Evolutionary conservation across 2,113 vertebrate species (phyloP).

Genomic region (Sylvietta virens): DNA sequence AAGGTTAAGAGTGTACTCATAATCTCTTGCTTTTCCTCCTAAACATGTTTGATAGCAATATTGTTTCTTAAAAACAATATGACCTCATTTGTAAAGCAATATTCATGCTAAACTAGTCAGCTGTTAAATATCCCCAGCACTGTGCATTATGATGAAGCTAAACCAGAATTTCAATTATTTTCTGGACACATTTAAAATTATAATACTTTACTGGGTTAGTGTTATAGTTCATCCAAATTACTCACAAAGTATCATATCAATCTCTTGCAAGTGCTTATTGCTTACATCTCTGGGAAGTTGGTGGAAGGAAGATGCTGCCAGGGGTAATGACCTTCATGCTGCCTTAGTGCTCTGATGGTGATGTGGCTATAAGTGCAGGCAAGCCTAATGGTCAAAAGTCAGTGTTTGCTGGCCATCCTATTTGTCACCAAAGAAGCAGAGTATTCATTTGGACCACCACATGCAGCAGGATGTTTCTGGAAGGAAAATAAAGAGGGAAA

Average conservation of each 20-base stretch:
- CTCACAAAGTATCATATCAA: conserved; percentile 78
- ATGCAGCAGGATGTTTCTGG: background rate
- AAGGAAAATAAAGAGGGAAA: background rate
- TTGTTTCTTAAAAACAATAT: conserved; percentile 83
- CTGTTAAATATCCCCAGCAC: conserved; percentile 78
- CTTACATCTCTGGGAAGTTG: conserved; percentile 70
- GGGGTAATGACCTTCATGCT: conserved; percentile 73
- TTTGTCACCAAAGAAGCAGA: conserved; percentile 36
- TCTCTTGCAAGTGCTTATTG: conserved; percentile 73
- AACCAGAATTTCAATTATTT: conserved; percentile 86
- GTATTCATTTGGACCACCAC: background rate
- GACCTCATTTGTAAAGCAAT: conserved; percentile 84
- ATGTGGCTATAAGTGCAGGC: background rate
- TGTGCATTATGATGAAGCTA: conserved; percentile 78
- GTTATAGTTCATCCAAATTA: conserved; percentile 82
- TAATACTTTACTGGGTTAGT: conserved; percentile 79
- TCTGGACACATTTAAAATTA: conserved; percentile 86
- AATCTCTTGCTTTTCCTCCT: conserved; percentile 70
- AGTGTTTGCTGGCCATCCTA: background rate
- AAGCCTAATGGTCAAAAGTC: conserved; percentile 32
- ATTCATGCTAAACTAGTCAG: conserved; percentile 81
- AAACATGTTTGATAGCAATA: conserved; percentile 75
- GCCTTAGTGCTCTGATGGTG: conserved; percentile 26
- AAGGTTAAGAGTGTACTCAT: conserved; percentile 75
- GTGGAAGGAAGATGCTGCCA: conserved; percentile 51